A percentile compares a stretch with the other conserved stretches of the same genome.
Conservation (phyloP, 2,888 invertebrate genomes). For the Apeira syringaria region DNA sequence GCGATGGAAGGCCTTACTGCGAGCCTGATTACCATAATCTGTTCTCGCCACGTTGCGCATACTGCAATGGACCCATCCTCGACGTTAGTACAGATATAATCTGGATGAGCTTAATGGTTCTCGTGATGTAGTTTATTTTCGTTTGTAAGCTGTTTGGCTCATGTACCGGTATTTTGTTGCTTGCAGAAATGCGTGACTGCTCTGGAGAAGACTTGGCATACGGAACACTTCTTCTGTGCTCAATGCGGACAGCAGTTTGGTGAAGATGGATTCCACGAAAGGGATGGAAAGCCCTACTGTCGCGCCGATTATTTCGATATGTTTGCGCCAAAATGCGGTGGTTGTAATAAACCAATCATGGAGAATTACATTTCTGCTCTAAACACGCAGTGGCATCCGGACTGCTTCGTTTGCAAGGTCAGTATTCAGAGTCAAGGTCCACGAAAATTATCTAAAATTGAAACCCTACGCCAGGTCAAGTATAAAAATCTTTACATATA, state of each 20-base stretch:
- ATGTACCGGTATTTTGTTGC: too few relatives aligned
- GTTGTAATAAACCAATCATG: conserved; percentile 97
- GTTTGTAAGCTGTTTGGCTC: too few relatives aligned
- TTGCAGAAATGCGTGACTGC: conserved; percentile 99
- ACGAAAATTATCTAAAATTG: conserved; percentile 10
- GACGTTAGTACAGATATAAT: conserved; percentile 91
- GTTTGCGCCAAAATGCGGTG: conserved; percentile 99
- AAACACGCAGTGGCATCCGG: conserved; percentile 98
- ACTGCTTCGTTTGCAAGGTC: conserved; percentile 99
- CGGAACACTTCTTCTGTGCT: conserved; percentile 99
- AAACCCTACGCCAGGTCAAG: conserved; percentile 60
- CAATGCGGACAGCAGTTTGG: conserved; percentile 98
- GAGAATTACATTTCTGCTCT: conserved; percentile 99
- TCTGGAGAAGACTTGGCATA: conserved; percentile 98
- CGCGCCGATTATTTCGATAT: conserved; percentile 97
- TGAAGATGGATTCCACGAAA: conserved; percentile 98
- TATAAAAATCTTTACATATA: conserved; percentile 44
- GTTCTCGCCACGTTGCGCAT: conserved; percentile 99
- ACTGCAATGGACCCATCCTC: conserved; percentile 99
- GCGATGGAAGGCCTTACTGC: conserved; percentile 98
- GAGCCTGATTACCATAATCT: conserved; percentile 99
- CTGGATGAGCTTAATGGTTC: too few relatives aligned
- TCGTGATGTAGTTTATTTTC: too few relatives aligned
- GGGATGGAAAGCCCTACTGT: conserved; percentile 98
- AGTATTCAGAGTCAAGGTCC: conserved; percentile 61